These are phyloP conservation scores for Amphiprion ocellaris DNA, from an alignment of 2,113 vertebrate species.

Conservation along the genomic window DNA sequence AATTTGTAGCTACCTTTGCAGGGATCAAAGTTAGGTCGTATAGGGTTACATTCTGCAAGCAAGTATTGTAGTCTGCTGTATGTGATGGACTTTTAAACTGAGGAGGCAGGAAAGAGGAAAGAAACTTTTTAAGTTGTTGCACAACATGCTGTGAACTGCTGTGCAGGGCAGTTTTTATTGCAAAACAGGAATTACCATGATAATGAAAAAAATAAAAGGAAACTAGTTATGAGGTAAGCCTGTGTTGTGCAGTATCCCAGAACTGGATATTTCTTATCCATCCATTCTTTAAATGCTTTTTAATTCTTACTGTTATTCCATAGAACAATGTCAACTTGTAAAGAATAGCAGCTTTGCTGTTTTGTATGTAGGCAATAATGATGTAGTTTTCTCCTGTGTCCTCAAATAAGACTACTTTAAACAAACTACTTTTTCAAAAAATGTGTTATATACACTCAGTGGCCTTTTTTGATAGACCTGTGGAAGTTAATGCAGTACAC, in stretches of 20 bases:
- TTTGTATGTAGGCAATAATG: too few relatives aligned
- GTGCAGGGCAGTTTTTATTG: not conserved
- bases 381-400: too few relatives aligned
- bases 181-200: not conserved
- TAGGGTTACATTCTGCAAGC: not conserved
- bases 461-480: not conserved
- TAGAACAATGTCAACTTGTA: not conserved
- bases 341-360: too few relatives aligned
- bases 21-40: slow-evolving; percentile 39
- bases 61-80: not conserved
- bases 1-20: slow-evolving; percentile 25
- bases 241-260: not conserved
- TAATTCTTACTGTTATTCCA: not conserved
- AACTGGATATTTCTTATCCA: not conserved
- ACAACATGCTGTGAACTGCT: slow-evolving; percentile 10
- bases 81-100: slow-evolving; percentile 11
- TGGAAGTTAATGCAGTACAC: not conserved
- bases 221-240: not conserved
- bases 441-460: too few relatives aligned
- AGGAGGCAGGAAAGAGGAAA: slow-evolving; percentile 14
- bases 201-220: not conserved
- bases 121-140: slow-evolving; percentile 25
- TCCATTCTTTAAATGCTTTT: not conserved
- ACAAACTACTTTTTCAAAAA: too few relatives aligned
- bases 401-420: too few relatives aligned